Evolutionary conservation across 1,140 invertebrate species (phyloP), one percentile per base, ranked within the genome.

Genomic region (Drosophila leontia): DNA sequence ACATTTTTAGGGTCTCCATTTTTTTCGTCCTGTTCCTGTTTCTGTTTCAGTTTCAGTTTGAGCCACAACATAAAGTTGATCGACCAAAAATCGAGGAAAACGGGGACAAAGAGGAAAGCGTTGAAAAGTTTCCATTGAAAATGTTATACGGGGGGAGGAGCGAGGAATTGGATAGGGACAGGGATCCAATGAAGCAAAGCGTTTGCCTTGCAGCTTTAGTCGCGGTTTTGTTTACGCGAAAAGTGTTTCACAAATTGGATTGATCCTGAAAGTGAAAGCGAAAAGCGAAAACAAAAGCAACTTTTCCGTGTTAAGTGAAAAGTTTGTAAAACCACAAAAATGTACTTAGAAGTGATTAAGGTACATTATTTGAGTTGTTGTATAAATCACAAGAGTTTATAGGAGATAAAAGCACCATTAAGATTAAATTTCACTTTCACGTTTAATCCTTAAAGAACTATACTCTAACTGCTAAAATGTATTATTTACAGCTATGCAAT

Each of bases 1-100:
- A 72, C 51, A 85, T 78, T 85, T 84, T 76, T 74, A 81, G 78
- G 63, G 61, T 70, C 55, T 15, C 69, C 23, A 81, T 75, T 12
- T 77, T 63, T 80, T 75, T 34, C 2, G 9, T 29, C 44, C 17
- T 12, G 13, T 19, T 53, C 13, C 19, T 23, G 17, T 37, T 55
- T 17, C 19, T 42, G 45, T 29, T 70, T 70, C 67, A 23, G 45
- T 29, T 70, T 70, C 67, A 32, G 62, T 82, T 84, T 85, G 29
- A 45, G 63, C 68, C 65, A 84, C 55, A 60, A 45, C 48, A 65
- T 64, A 80, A 75, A 59, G 47, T 41, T 67, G 60, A 78, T 64
- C 50, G 42, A 62, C 56, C 55, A 75, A 50, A 48, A 76, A 47
- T 32, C 63, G 39, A 34, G 39, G 7, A 34, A 41, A 62, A 56